Base-by-base conservation (phyloP, 2,797 vertebrate species). In the Takifugu rubripes region DNA sequence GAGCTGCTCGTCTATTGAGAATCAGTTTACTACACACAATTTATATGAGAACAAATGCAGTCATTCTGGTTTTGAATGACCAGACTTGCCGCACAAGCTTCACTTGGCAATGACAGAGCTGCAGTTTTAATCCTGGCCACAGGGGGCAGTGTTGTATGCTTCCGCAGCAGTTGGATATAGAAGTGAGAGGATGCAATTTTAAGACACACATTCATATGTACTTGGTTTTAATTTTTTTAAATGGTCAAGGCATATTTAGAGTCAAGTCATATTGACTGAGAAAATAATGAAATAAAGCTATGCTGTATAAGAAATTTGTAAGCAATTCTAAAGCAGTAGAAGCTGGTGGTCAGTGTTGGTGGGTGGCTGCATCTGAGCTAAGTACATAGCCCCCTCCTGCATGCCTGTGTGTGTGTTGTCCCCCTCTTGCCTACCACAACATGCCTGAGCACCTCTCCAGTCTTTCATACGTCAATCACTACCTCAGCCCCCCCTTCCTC, bases 391-490 rank as follows among this genome's bases (percentile, higher is more conserved):
- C 66, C 71, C 64, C 70, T 68, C 63, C 61, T 40, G 47, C 47
- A 52, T 77, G 25, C n/a, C 9, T 50, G 31, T n/a, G 62, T 84
- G 71, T 82, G 62, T 68, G 77, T 55, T 83, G 74, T 68, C 72
- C 75, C 68, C 52, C 54, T 56, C 59, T 57, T 14, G 36, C 64
- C 62, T 55, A 79, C 64, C 68, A 63, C 83, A 88, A 86, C 90
- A 87, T 90, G 91, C 84, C 91, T 87, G 81, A 89, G 88, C 91
- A 90, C 84, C 83, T 83, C 87, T 83, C 68, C 61, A 83, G 84
- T 81, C 84, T 90, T 91, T 90, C 86, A 90, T 84, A 83, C 65
- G 88, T 92, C 90, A 92, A 85, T 90, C 90, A 91, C 70, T 81
- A 87, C 72, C 64, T 56, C 69, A 50, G 51, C 36, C 68, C 56